Evolutionary conservation across 2,888 invertebrate genomes (phyloP), one percentile per base, ranked within the genome.

Genomic region (Heteromurus nitidus): DNA sequence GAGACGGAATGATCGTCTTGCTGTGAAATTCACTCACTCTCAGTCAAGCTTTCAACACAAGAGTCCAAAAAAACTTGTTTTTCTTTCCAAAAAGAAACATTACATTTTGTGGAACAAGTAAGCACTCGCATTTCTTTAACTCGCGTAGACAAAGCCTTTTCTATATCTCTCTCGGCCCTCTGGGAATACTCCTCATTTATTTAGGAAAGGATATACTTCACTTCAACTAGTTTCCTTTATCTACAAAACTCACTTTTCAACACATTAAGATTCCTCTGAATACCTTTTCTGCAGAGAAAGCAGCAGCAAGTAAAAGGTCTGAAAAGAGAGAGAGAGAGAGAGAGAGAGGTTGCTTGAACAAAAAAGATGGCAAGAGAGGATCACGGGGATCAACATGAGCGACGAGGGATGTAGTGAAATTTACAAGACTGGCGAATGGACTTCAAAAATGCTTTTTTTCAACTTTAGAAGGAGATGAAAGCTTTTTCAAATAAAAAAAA

Each of bases 161-260:
- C 36, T 55, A 22, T 36, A 36, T 47, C 20, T 22, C 18, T 69
- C 30, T 69, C 1, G 9, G 20, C 47, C 70, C 24, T 42, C 26
- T 72, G 70, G 70, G 70, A 58, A 72, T 72, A 60, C 58, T 42
- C 60, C 70, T 72, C 30, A 58, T 72, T 72, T 72, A 58, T 55
- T 30, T 28, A 11, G 3, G 18, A 68, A 30, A 30, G 9, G 31
- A 65, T 65, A 44, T 50, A 67, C n/a, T 50, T 11, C 18, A 50
- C 11, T 20, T 30, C 50, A 30, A 30, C 18, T 30, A 30, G 53
- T 69, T n/a, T 26, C 5, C 13, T 16, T 64, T 20, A 24, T 20
- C 5, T 28, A 44, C 16, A 53, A 30, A n/a, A 20, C 16, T 53
- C 22, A 31, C 31, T 20, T 69, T 53, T 69, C 69, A 55, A 50